Evolutionary conservation across 2,797 vertebrate genomes (phyloP), one percentile per base, ranked within the genome.

Genomic region (Hypotaenidia philippensis): DNA sequence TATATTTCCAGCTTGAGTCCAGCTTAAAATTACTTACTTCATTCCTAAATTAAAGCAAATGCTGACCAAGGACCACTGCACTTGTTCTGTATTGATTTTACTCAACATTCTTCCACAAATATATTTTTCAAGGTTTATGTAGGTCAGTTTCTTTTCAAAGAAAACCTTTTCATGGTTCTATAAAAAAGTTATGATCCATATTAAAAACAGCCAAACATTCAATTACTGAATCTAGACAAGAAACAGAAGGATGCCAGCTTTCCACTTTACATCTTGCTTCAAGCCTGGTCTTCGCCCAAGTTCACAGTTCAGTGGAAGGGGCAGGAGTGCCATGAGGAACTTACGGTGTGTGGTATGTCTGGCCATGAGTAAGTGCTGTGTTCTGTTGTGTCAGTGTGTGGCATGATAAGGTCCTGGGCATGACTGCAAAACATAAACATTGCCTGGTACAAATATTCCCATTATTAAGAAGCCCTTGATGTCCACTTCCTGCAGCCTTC

Each of bases 311-410:
- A 29, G 40, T 22, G 36, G 32, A 90, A 64, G 53, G 91, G 32
- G 13, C 52, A 83, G 63, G 26, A 93, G 38, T 40, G 25, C 22
- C 1, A 4, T 0, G 0, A 72, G 52, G 64, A 82, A 10, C 20
- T 11, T 25, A 2, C 0, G 0, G n/a, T 41, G 20, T 27, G 56
- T 44, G 14, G 6, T 7, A 1, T 74, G 56, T 40, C 66, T 79
- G 44, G 26, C 34, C 27, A 16, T 27, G 56, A 63, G 9, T 32
- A 44, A 47, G 53, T 40, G 45, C 22, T 14, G 0, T 47, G 36
- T 71, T 94, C 83, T 77, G 34, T 38, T 53, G 17, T 75, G 29
- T 75, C 8, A 64, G 36, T n/a, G 14, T 20, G 38, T 29, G 65
- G 64, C 31, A 7, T 6, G 25, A 21, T 32, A 55, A 89, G 0